Evolutionary conservation across 2,888 invertebrate species (phyloP), one percentile per base, ranked within the genome.

Genomic region (Zaprionus lineosus): DNA sequence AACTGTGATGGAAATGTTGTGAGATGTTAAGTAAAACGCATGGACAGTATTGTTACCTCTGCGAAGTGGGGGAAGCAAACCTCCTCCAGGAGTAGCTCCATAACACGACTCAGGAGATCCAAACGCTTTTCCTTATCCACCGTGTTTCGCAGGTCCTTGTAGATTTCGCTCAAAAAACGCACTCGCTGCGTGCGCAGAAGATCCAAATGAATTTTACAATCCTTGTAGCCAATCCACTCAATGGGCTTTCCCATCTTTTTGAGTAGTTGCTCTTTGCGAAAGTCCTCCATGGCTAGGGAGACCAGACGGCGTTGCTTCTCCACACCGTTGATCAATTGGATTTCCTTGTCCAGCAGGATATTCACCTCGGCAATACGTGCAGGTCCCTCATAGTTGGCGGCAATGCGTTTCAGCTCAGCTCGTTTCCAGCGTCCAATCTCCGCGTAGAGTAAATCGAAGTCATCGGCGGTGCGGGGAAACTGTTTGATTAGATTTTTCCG

Each of bases 171-270:
- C 36, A 96, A 91, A 83, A 95, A 94, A 43, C 93, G 92, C 9
- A 95, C 96, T 76, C 94, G 93, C 84, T 96, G 95, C 12, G 94
- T 95, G 87, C 94, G 94, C 43, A 95, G 87, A 0, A 96, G 95
- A 73, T 97, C 95, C 94, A 97, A 94, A 67, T 94, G 92, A 11
- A 96, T 92, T 24, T 93, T 87, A 58, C 90, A 91, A 12, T 94
- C 94, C 82, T 94, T 94, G 74, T 93, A 93, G 21, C 94, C 94
- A 59, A 92, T 92, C 95, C 96, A 96, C 52, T 93, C 92, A 31
- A 95, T 92, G 0, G 97, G 95, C 67, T 93, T 92, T 2, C 94
- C 93, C 84, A 95, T 92, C 74, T 92, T 91, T 64, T 93, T 92
- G 33, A 96, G 91, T 81, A 95, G 92, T 60, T 91, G 91, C 37